phyloP scores from a whole-genome alignment of 2,888 invertebrate species.

The Acleris laterana region DNA sequence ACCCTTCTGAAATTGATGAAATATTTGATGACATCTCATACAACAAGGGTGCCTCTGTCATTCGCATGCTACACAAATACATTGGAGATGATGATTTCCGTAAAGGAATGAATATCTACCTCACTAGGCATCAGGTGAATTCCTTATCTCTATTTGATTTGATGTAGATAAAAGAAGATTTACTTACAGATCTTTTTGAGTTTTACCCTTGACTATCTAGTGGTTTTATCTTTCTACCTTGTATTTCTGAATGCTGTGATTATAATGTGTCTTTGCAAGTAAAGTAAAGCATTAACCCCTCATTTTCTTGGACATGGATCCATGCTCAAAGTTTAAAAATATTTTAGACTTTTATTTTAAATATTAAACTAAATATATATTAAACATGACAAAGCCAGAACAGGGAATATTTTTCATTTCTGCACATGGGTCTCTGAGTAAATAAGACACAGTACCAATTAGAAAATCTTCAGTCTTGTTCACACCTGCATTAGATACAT shows the following conservation, averaged over 20 bases:
- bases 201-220: constrained; percentile 16
- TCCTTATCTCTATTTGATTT: constrained; percentile 4
- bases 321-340: no score
- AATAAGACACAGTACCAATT: no score
- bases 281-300: background rate
- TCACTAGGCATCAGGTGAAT: constrained; percentile 89
- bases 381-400: no score
- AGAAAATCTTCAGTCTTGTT: no score
- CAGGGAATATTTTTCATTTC: no score
- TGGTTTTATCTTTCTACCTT: constrained; percentile 6
- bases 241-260: background rate
- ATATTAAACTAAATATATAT: no score
- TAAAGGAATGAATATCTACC: constrained; percentile 95
- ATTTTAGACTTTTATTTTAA: no score
- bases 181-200: background rate
- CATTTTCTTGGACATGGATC: no score
- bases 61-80: constrained; percentile 96
- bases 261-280: background rate
- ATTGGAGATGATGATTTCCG: constrained; percentile 96
- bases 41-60: constrained; percentile 97
- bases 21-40: constrained; percentile 99
- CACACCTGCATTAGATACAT: no score
- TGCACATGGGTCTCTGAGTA: no score
- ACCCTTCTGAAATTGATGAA: constrained; percentile 97
- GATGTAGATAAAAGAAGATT: constrained; percentile 9